Evolutionary conservation across 2,888 invertebrate genomes (phyloP), one percentile per base, ranked within the genome.

Genomic region (Spicauda simplicius): DNA sequence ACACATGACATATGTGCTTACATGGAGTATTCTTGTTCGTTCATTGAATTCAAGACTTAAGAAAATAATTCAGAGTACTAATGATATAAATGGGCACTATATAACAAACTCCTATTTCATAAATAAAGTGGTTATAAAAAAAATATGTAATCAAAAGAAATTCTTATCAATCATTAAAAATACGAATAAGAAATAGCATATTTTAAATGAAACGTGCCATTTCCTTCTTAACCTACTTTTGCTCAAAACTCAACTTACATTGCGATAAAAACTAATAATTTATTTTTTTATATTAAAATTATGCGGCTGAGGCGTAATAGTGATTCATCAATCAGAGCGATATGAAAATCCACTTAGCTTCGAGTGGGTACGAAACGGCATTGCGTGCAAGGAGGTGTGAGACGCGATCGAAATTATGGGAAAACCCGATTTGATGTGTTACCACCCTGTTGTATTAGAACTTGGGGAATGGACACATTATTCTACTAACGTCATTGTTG

Each of bases 291-390:
- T 53, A 30, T 59, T 30, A 25, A 54, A 48, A 59, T 54, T 48
- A 48, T 64, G 58, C 50, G 59, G 16, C 16, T 48, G 54, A 48
- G 45, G 65, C 65, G 65, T 66, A 58, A 66, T 53, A 75, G 77
- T 80, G 80, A 83, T 77, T 85, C 80, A 83, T 78, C 73, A 74
- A 75, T 72, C 72, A 69, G 71, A 70, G 72, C 71, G 68, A 78
- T 77, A 79, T 80, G 79, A 79, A 80, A 86, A 85, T 82, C 78
- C 78, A 81, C 77, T 78, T 76, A 74, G 69, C 69, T 41, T 14
- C 37, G 53, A 64, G 58, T 20, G 50, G 52, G 18, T 62, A 57
- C 33, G 54, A 54, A 48, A 54, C 52, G 20, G 55, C 55, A 54
- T 65, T 53, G 65, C 65, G 69, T 62, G 61, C 61, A 66, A 55